A percentile compares a stretch with the other conserved stretches of the same genome.
phyloP scores from a whole-genome alignment of 2,888 invertebrate genomes.

The Gisinianus flammeolus region DNA sequence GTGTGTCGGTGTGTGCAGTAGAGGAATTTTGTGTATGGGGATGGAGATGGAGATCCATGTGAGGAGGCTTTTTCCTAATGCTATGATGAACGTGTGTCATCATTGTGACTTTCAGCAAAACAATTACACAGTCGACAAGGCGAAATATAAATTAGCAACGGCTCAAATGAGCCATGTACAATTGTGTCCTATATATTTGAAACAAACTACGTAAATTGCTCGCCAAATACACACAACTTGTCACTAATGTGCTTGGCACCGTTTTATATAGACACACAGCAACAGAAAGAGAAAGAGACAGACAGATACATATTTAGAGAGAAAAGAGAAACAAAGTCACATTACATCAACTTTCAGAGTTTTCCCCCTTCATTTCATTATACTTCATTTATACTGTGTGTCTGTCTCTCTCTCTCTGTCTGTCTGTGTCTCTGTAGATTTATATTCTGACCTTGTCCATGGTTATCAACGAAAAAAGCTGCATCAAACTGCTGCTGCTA shows the following conservation, averaged over 20 bases:
- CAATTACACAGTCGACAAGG: not conserved
- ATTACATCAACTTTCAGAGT: not conserved
- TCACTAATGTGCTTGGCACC: slow-evolving; percentile 16
- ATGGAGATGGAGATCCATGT: not conserved
- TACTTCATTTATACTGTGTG: not conserved
- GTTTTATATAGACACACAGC: not conserved
- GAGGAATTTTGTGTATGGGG: not conserved
- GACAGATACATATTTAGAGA: not conserved
- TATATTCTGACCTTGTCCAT: no score
- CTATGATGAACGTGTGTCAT: slow-evolving; percentile 28
- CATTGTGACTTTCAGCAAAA: slow-evolving; percentile 1
- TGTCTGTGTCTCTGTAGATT: no score
- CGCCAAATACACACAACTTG: slow-evolving; percentile 12
- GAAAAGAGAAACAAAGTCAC: not conserved
- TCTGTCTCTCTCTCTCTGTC: no score
- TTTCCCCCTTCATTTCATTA: not conserved
- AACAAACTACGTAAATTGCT: slow-evolving; percentile 1
- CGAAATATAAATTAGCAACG: slow-evolving; percentile 16
- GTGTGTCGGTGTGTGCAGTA: not conserved
- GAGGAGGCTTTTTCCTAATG: slow-evolving; percentile 10
- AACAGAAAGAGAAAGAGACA: not conserved
- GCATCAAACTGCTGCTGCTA: no score
- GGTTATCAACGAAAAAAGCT: no score
- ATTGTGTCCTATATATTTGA: slow-evolving; percentile 27
- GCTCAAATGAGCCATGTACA: slow-evolving; percentile 14